These are phyloP conservation scores for Rhopalosiphum padi DNA, from an alignment of 1,140 invertebrate genomes.

Conservation along the genomic window DNA sequence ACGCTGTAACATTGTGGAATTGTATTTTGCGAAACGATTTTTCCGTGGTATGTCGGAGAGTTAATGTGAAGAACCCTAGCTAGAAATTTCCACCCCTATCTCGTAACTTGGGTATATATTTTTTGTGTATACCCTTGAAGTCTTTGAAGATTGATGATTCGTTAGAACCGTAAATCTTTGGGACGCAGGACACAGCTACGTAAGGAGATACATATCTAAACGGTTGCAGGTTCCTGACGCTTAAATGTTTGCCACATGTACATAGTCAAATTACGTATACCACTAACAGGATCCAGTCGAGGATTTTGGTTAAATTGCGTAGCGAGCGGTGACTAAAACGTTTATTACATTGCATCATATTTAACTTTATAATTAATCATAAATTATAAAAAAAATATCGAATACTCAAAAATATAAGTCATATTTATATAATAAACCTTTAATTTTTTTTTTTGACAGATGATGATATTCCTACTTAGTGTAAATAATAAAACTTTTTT, in stretches of 20 bases:
- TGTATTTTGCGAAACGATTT: conserved; percentile 21
- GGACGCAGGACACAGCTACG: background rate
- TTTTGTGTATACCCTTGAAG: background rate
- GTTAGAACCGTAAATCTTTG: conserved; percentile 37
- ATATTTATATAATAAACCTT: too few relatives aligned
- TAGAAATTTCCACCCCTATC: background rate
- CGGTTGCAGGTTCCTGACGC: background rate
- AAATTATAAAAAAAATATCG: background rate
- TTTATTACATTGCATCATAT: background rate
- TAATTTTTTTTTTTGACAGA: background rate
- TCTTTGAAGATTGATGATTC: conserved; percentile 40
- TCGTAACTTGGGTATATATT: background rate
- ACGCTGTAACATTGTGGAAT: background rate
- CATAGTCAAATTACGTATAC: background rate
- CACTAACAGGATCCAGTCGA: background rate
- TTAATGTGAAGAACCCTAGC: background rate
- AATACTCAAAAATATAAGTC: background rate
- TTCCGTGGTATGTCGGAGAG: background rate
- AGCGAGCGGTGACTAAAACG: background rate
- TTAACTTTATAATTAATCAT: background rate
- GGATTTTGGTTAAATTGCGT: background rate
- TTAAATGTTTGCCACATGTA: background rate
- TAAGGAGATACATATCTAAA: conserved; percentile 38
- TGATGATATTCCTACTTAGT: background rate
- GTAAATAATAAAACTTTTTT: background rate